Conservation (phyloP, 2,113 vertebrate genomes). For the Lepisosteus oculatus region DNA sequence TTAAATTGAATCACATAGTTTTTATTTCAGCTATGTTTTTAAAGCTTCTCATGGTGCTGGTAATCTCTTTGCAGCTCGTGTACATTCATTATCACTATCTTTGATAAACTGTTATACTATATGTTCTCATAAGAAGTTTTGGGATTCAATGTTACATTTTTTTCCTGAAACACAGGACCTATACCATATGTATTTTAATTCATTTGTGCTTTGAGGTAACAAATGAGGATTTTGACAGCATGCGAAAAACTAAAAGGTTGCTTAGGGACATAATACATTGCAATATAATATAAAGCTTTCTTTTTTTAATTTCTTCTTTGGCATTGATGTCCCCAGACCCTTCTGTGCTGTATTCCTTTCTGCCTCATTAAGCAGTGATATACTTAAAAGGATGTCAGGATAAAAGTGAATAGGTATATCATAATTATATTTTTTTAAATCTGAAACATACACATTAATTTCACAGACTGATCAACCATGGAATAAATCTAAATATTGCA, state of each 20-base stretch:
- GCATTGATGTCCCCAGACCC: constrained; percentile 27
- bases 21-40: too few species aligned
- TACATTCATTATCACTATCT: too few species aligned
- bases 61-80: too few species aligned
- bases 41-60: too few species aligned
- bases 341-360: constrained; percentile 14
- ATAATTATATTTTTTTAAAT: constrained; percentile 12
- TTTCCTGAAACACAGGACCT: too few species aligned
- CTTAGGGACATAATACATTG: constrained; percentile 42
- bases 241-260: constrained; percentile 32
- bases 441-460: constrained; percentile 10
- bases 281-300: constrained; percentile 29
- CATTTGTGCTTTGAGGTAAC: constrained; percentile 49
- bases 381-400: constrained; percentile 16
- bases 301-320: constrained; percentile 32
- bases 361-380: constrained; percentile 32
- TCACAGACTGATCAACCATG: background rate
- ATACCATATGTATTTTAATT: constrained; percentile 46
- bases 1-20: too few species aligned
- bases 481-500: background rate
- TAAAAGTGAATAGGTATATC: constrained; percentile 5
- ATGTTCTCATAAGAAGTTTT: too few species aligned
- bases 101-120: too few species aligned
- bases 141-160: too few species aligned
- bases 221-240: constrained; percentile 34